These are phyloP conservation scores for Rhagoletis zephyria DNA, from an alignment of 1,140 invertebrate species.

Conservation along the genomic window DNA sequence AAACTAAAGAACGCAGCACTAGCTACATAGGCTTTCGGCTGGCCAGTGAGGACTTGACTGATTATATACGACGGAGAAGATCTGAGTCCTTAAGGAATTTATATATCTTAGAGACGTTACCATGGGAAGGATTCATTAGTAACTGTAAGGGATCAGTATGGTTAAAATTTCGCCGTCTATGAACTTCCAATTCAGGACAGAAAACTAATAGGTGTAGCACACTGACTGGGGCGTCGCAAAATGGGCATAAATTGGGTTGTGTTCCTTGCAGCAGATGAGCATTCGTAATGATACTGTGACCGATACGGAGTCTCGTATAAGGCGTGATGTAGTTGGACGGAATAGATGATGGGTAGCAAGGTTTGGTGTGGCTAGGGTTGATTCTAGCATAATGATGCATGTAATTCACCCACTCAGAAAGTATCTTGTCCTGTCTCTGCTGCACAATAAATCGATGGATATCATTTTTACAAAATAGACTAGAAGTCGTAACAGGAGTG, in stretches of 20 bases:
- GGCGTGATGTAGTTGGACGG: neutral
- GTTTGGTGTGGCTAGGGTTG: neutral
- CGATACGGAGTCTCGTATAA: neutral
- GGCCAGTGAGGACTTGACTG: no score
- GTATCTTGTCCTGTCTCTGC: neutral
- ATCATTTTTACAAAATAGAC: neutral
- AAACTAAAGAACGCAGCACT: no score
- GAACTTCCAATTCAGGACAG: no score
- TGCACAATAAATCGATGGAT: neutral
- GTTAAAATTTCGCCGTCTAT: no score
- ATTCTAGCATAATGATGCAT: neutral
- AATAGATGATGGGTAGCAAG: neutral
- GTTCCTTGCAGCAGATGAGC: neutral
- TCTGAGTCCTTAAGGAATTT: no score
- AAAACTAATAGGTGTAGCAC: no score
- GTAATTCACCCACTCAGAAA: neutral
- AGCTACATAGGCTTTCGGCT: no score
- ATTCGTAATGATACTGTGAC: neutral
- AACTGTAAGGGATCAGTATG: no score
- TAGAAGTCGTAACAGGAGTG: neutral
- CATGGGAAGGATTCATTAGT: no score
- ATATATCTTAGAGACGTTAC: no score
- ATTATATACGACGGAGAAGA: no score
- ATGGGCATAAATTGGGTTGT: neutral
- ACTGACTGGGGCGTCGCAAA: neutral